These are phyloP conservation scores for Cryptosula pallasiana DNA, from an alignment of 2,888 invertebrate species.

Conservation along the genomic window DNA sequence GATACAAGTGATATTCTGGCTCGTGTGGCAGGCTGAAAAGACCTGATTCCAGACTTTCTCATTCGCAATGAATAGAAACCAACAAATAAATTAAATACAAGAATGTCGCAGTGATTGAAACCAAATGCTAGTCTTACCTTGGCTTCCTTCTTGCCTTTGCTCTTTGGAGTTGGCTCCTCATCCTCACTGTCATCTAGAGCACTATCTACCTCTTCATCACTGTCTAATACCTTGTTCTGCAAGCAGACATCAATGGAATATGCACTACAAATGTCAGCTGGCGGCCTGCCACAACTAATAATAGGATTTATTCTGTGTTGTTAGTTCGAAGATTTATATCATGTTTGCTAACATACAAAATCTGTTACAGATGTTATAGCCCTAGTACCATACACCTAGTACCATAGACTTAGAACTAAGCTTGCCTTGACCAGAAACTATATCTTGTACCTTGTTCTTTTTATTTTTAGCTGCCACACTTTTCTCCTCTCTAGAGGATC, in stretches of 20 bases:
- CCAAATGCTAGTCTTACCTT: neutral
- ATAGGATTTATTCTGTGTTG: no score
- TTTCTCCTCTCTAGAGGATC: no score
- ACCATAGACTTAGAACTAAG: no score
- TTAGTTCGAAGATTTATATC: no score
- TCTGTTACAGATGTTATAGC: no score
- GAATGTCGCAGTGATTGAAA: neutral
- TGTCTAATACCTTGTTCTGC: neutral
- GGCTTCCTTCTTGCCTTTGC: neutral
- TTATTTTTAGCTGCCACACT: neutral
- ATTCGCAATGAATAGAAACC: neutral
- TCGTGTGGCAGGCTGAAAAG: neutral
- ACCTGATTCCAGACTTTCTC: neutral
- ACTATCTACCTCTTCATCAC: neutral
- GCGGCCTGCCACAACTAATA: no score
- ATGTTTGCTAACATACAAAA: no score
- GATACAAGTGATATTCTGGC: neutral
- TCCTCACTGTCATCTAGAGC: conserved; percentile 21
- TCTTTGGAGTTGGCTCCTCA: neutral
- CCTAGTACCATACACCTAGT: no score
- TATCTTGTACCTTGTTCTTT: neutral
- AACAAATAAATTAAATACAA: neutral
- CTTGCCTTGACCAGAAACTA: no score
- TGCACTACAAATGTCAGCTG: no score
- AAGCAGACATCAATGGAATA: no score